phyloP scores from a whole-genome alignment of 2,888 invertebrate species.

The Xestobium rufovillosum region DNA sequence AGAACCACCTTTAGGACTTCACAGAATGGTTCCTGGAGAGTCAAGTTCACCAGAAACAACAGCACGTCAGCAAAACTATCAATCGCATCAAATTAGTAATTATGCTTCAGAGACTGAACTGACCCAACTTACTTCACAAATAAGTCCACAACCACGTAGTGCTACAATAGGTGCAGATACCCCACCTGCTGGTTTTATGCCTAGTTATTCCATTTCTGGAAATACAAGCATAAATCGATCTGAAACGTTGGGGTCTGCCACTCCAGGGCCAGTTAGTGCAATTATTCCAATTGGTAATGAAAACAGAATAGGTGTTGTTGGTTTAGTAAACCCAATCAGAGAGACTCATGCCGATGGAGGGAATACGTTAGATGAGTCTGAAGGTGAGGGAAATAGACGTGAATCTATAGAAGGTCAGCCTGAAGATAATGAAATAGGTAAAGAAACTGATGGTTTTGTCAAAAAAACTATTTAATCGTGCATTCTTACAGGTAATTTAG shows the following conservation, averaged over 20 bases:
- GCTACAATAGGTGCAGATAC: slow-evolving; percentile 43
- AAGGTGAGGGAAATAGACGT: slow-evolving; percentile 20
- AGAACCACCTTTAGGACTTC: slow-evolving; percentile 49
- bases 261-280: slow-evolving; percentile 1
- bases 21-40: slow-evolving; percentile 57
- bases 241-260: slow-evolving; percentile 33
- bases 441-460: too few species aligned
- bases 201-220: slow-evolving; percentile 12
- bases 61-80: slow-evolving; percentile 19
- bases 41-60: slow-evolving; percentile 45
- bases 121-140: slow-evolving; percentile 21
- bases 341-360: slow-evolving; percentile 50
- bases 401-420: slow-evolving; percentile 34
- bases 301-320: slow-evolving; percentile 12
- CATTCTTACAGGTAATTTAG: too few species aligned
- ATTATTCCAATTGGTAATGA: background rate
- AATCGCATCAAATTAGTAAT: too few species aligned
- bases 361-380: slow-evolving; percentile 11
- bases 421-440: background rate
- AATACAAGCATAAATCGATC: slow-evolving; percentile 26
- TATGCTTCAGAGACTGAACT: slow-evolving; percentile 27
- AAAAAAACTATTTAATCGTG: too few species aligned
- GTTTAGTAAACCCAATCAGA: slow-evolving; percentile 34
- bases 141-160: slow-evolving; percentile 35
- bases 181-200: slow-evolving; percentile 29